Percentiles rank a stretch among this genome's conserved stretches.
These are phyloP conservation scores for Zophobas atratus DNA, from an alignment of 1,140 invertebrate species.

Conservation along the genomic window DNA sequence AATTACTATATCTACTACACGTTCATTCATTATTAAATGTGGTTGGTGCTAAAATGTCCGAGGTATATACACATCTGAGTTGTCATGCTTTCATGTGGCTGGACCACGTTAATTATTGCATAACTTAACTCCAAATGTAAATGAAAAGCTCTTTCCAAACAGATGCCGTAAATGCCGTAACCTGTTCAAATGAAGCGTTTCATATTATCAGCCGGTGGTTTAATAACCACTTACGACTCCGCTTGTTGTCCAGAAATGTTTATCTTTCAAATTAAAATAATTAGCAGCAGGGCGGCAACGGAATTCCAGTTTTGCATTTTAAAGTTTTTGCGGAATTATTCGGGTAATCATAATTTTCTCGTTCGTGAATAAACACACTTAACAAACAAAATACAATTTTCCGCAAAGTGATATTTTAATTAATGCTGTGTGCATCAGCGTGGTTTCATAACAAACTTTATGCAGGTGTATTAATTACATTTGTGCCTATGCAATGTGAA, in stretches of 20 bases:
- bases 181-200: neutral
- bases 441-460: too few relatives aligned
- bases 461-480: too few relatives aligned
- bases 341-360: neutral
- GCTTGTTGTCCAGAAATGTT: constrained; percentile 8
- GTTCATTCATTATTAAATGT: too few relatives aligned
- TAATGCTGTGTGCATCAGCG: too few relatives aligned
- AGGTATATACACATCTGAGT: too few relatives aligned
- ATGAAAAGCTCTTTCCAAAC: constrained; percentile 5
- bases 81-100: neutral
- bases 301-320: neutral
- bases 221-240: constrained; percentile 8
- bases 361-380: neutral
- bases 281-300: neutral
- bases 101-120: neutral
- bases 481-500: too few relatives aligned
- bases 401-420: neutral
- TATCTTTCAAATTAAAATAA: constrained; percentile 15
- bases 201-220: neutral
- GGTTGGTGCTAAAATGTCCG: too few relatives aligned
- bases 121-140: neutral
- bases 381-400: neutral
- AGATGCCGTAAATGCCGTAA: neutral
- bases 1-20: too few relatives aligned
- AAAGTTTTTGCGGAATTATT: neutral